A percentile compares a stretch with the other conserved stretches of the same genome.
Evolutionary conservation across 2,113 vertebrate genomes (phyloP).

Genomic region (Cynocephalus volans): DNA sequence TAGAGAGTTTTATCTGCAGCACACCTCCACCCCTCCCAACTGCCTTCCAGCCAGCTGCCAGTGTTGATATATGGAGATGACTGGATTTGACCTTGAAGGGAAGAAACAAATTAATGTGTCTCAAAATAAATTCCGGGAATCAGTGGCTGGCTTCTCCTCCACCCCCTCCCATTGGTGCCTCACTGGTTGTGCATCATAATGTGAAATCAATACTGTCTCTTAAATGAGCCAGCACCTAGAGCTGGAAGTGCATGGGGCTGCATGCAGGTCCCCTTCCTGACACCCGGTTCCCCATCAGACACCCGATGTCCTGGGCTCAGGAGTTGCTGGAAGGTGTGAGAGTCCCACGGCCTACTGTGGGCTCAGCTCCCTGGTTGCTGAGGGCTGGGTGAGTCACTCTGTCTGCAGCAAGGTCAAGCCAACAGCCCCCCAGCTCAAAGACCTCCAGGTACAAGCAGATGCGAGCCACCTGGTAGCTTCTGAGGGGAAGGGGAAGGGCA

Average conservation of each 20-base stretch:
- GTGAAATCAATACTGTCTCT: slow-evolving; percentile 68
- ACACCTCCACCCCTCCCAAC: not conserved
- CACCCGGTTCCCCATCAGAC: too few relatives aligned
- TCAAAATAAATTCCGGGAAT: slow-evolving; percentile 77
- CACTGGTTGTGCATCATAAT: slow-evolving; percentile 55
- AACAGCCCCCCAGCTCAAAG: accelerated
- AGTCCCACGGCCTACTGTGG: not conserved
- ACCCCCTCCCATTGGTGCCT: not conserved
- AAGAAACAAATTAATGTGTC: slow-evolving; percentile 81
- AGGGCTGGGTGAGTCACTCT: not conserved
- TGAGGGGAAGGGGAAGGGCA: not conserved
- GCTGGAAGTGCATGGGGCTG: not conserved
- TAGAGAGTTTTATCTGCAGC: not conserved
- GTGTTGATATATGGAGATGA: slow-evolving; percentile 63
- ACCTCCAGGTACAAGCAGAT: not conserved
- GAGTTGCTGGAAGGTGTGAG: not conserved
- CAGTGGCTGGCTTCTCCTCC: slow-evolving; percentile 50
- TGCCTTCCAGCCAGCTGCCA: not conserved
- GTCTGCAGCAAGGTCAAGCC: not conserved
- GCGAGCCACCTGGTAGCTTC: not conserved
- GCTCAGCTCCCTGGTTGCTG: not conserved
- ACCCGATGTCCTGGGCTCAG: not conserved
- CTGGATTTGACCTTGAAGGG: slow-evolving; percentile 83
- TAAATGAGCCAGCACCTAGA: slow-evolving; percentile 33
- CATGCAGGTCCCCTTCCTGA: too few relatives aligned